These are phyloP conservation scores for Monoplex corrugatus DNA, from an alignment of 2,888 invertebrate species.

Conservation along the genomic window DNA sequence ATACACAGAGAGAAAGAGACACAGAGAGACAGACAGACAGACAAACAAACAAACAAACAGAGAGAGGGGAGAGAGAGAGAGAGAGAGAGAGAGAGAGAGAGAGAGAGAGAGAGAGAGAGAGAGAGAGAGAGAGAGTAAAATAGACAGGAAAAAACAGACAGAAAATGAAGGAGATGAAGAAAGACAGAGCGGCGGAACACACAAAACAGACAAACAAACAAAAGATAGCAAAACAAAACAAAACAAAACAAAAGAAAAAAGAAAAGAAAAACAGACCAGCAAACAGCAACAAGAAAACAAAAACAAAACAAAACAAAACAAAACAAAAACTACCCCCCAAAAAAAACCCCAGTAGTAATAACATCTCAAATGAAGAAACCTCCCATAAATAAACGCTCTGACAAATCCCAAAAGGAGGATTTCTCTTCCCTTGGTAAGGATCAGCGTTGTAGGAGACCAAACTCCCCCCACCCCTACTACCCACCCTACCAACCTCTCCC, in stretches of 20 bases:
- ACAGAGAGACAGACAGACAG: background rate
- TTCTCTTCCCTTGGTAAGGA: no score
- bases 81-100: conserved; percentile 7
- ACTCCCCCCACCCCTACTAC: no score
- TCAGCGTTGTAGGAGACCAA: no score
- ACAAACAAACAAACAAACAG: background rate
- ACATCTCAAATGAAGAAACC: background rate
- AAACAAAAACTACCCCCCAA: background rate
- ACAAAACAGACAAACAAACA: no score
- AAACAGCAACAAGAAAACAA: background rate
- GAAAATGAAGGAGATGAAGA: no score
- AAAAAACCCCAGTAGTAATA: background rate
- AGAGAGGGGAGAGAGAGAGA: background rate
- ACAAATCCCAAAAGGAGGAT: background rate
- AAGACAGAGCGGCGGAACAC: no score
- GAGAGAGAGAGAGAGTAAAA: no score
- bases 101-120: background rate
- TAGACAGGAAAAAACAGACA: no score
- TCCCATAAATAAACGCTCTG: background rate
- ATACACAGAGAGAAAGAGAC: background rate
- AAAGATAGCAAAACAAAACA: no score
- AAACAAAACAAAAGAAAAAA: no score
- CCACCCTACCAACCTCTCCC: no score
- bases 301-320: background rate
- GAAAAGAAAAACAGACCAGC: no score